Evolutionary conservation across 2,888 invertebrate species (phyloP), one percentile per base, ranked within the genome.

Genomic region (Nysson spinosus): DNA sequence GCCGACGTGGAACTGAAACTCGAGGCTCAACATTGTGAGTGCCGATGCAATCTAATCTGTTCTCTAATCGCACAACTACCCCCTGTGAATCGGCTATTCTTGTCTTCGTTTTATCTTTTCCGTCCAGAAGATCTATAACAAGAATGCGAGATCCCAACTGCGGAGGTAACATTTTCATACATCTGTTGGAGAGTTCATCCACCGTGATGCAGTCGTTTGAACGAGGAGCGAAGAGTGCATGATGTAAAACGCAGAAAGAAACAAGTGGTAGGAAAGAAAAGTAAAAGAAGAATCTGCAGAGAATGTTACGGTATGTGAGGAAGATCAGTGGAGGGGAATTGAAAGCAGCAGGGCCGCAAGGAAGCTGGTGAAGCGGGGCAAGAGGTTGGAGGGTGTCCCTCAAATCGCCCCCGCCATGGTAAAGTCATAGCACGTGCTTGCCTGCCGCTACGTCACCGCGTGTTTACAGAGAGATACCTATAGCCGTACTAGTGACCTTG

Each of bases 401-500:
- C 57, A 26, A 46, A 58, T 54, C 70, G 43, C 40, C 64, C 68
- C 62, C 56, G 65, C 54, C 50, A 51, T 66, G 57, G 62, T 61
- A 70, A 64, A 66, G 62, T 64, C 72, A 72, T 79, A 74, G 80
- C 79, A 82, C 82, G 77, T 79, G 82, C 65, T 62, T 35, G 47
- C n/a, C n/a, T n/a, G n/a, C n/a, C n/a, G n/a, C 80, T 83, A 81
- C 83, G 84, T 83, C 80, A 83, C 78, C 78, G 77, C 79, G 74
- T 84, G 83, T 85, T 84, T 84, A 83, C 83, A 80, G 77, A 84
- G 81, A 83, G 63, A 72, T 79, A 75, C 70, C 77, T 77, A 77
- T 82, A 82, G 81, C 80, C 80, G 77, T 77, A 82, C 83, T 82
- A 80, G 80, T 83, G 84, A 84, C 84, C 84, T 85, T 84, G 83